These are phyloP conservation scores for Lacanobia oleracea DNA, from an alignment of 2,888 invertebrate species.

Conservation along the genomic window DNA sequence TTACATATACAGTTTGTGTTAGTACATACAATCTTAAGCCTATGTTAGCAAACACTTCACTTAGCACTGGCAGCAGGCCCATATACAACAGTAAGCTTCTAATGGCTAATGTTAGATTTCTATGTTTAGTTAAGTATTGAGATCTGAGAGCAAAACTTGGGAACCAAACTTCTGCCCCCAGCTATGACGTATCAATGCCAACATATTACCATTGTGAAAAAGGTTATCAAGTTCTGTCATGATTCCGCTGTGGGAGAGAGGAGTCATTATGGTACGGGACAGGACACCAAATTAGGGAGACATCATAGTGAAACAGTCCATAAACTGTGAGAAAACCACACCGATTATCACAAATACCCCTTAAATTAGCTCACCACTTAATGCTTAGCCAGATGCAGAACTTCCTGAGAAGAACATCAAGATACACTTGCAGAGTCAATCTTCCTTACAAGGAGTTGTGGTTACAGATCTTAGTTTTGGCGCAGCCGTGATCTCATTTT, in stretches of 20 bases:
- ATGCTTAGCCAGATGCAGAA: slow-evolving; percentile 12
- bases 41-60: no score
- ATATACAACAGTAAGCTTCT: background rate
- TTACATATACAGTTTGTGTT: no score
- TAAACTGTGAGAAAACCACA: slow-evolving; percentile 5
- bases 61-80: no score
- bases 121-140: background rate
- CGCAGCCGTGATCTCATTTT: slow-evolving; percentile 74
- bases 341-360: slow-evolving; percentile 18
- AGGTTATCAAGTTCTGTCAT: no score
- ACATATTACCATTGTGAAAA: background rate
- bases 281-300: background rate
- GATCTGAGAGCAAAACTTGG: background rate
- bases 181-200: background rate
- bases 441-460: slow-evolving; percentile 78
- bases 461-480: slow-evolving; percentile 68
- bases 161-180: background rate
- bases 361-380: slow-evolving; percentile 24
- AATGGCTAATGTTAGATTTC: background rate
- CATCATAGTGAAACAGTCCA: background rate
- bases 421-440: slow-evolving; percentile 66
- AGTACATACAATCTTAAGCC: no score
- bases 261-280: no score
- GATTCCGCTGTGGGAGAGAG: no score
- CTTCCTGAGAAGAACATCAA: slow-evolving; percentile 53